These are phyloP conservation scores for Ips typographus DNA, from an alignment of 1,140 invertebrate species.

Conservation along the genomic window DNA sequence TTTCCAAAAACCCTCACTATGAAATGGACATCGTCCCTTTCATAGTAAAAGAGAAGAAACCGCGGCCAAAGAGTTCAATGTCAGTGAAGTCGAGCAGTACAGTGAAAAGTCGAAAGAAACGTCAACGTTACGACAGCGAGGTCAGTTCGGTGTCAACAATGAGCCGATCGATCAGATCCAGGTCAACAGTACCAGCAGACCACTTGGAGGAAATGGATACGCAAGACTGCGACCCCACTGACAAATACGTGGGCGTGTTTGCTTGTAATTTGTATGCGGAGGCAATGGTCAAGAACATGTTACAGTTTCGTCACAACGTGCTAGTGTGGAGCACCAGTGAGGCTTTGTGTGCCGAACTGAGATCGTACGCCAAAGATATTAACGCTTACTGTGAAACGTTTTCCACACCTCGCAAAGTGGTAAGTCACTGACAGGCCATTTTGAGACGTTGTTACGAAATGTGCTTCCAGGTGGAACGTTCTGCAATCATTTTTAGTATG, in stretches of 20 bases:
- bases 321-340: slow-evolving; percentile 92
- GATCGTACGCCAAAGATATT: background rate
- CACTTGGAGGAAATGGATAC: background rate
- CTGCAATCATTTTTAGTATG: slow-evolving; percentile 94
- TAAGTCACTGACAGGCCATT: slow-evolving; percentile 50
- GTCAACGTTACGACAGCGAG: background rate
- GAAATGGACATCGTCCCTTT: background rate
- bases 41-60: background rate
- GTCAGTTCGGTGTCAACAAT: background rate
- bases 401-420: background rate
- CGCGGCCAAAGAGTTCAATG: background rate
- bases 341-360: slow-evolving; percentile 61
- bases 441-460: background rate
- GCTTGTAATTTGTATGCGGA: slow-evolving; percentile 6
- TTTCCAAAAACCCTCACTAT: background rate
- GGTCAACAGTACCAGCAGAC: background rate
- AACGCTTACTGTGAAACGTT: background rate
- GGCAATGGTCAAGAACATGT: slow-evolving; percentile 64
- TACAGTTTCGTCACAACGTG: slow-evolving; percentile 91
- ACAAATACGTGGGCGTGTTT: background rate
- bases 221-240: background rate
- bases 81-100: background rate
- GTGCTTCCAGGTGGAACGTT: slow-evolving; percentile 55
- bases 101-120: background rate
- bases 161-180: background rate